phyloP scores from a whole-genome alignment of 2,113 vertebrate genomes.

The Gopherus evgoodei region DNA sequence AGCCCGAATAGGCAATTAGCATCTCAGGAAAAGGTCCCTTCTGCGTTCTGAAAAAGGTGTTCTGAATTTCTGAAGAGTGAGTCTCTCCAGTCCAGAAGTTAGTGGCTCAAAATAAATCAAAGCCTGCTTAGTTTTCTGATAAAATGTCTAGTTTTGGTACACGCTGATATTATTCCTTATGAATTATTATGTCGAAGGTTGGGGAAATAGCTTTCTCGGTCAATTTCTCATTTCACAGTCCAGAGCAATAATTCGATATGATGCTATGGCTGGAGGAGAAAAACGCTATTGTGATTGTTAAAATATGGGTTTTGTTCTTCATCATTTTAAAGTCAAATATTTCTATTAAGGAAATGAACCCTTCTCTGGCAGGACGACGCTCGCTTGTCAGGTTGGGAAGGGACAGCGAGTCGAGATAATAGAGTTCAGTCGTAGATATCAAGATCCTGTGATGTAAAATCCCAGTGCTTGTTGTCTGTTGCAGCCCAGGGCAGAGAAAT shows the following conservation, averaged over 20 bases:
- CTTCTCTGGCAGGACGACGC: neutral
- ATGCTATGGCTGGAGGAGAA: neutral
- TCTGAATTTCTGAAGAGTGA: neutral
- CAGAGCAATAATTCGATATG: neutral
- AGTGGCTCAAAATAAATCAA: neutral
- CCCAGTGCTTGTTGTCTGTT: neutral
- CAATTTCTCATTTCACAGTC: neutral
- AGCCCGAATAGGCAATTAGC: neutral
- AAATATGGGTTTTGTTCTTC: no score
- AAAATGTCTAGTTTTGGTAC: fast-evolving
- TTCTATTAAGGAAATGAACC: fast-evolving
- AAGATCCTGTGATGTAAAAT: neutral
- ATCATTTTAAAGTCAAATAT: fast-evolving
- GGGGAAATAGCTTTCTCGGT: neutral
- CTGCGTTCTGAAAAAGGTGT: fast-evolving
- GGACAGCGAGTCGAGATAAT: no score
- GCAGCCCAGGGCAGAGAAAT: neutral
- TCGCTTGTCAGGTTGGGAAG: neutral
- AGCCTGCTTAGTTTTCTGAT: fast-evolving
- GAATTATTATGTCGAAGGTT: fast-evolving
- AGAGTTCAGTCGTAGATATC: neutral
- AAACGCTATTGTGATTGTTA: fast-evolving
- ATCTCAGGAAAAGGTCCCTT: neutral
- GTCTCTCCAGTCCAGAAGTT: neutral
- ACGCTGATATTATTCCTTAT: no score